These are phyloP conservation scores for Theonella swinhoei DNA, from an alignment of 37 sponge, comb jelly and placozoan species.

Conservation along the genomic window DNA sequence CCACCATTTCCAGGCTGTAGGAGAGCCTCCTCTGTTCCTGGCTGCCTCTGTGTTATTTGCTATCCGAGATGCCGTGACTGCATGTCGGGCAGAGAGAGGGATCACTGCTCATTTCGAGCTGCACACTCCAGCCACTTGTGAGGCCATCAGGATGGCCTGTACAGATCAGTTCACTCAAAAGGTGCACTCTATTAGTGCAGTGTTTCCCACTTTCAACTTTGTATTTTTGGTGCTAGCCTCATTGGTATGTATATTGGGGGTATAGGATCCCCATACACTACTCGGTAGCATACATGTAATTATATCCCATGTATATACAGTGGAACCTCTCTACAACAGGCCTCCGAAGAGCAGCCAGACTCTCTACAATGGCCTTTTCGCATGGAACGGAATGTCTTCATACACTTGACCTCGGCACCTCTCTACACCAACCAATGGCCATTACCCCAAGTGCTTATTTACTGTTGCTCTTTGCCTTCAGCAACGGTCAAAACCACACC, in stretches of 20 bases:
- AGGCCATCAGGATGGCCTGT: conserved; percentile 87
- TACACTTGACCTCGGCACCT: too few relatives aligned
- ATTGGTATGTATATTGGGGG: not conserved
- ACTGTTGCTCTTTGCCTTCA: too few relatives aligned
- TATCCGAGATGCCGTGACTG: conserved; percentile 75
- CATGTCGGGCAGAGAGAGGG: conserved; percentile 59
- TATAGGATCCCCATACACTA: not conserved
- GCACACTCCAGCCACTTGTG: conserved; percentile 83
- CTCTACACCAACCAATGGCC: too few relatives aligned
- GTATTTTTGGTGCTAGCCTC: not conserved
- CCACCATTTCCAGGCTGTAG: conserved; percentile 84
- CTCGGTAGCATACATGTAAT: not conserved
- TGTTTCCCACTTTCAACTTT: not conserved
- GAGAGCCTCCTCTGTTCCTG: conserved; percentile 93
- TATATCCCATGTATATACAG: too few relatives aligned
- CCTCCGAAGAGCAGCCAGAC: too few relatives aligned
- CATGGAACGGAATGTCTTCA: too few relatives aligned
- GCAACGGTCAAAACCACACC: too few relatives aligned
- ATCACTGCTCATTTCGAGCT: conserved; percentile 32
- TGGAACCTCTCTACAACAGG: too few relatives aligned
- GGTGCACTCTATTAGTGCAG: too few relatives aligned
- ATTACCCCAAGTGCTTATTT: too few relatives aligned
- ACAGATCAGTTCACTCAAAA: conserved; percentile 62
- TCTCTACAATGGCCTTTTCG: too few relatives aligned
- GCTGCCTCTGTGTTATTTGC: conserved; percentile 86